A percentile compares a stretch with the other conserved stretches of the same genome.
Evolutionary conservation across 2,888 invertebrate species (phyloP).

Genomic region (Brassicogethes aeneus): DNA sequence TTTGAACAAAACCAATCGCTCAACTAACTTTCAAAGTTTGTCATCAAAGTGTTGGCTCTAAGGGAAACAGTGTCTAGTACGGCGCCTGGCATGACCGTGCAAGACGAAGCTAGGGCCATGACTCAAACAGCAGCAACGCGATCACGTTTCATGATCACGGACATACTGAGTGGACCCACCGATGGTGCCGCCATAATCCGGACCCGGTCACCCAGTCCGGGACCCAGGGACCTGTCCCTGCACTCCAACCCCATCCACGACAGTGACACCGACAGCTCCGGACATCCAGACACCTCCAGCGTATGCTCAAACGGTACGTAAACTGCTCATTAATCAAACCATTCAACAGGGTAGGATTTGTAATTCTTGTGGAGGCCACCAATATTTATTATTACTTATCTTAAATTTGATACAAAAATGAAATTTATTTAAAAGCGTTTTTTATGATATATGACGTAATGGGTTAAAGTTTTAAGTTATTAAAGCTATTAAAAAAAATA

Average conservation of each 20-base stretch:
- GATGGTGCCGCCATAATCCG: slow-evolving; percentile 46
- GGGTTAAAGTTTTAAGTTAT: no score
- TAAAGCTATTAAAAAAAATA: no score
- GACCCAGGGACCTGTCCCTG: slow-evolving; percentile 47
- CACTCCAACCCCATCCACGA: slow-evolving; percentile 42
- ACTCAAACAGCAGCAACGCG: slow-evolving; percentile 48
- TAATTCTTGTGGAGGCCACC: no score
- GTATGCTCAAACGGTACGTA: slow-evolving; percentile 48
- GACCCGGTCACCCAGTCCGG: slow-evolving; percentile 45
- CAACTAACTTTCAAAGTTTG: no score
- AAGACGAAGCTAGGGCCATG: slow-evolving; percentile 41
- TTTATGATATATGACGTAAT: no score
- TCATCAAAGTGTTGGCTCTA: slow-evolving; percentile 37
- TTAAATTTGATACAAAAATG: no score
- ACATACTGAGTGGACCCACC: slow-evolving; percentile 63
- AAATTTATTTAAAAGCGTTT: no score
- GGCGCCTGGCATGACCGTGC: slow-evolving; percentile 44
- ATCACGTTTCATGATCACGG: slow-evolving; percentile 84
- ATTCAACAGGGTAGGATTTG: no score
- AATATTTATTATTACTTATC: no score
- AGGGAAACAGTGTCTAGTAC: slow-evolving; percentile 35
- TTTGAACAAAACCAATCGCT: no score
- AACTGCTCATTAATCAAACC: no score
- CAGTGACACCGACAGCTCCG: slow-evolving; percentile 46
- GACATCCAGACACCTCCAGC: slow-evolving; percentile 46